Conservation (phyloP, 2,888 invertebrate species). For the Amblyteles armatorius region DNA sequence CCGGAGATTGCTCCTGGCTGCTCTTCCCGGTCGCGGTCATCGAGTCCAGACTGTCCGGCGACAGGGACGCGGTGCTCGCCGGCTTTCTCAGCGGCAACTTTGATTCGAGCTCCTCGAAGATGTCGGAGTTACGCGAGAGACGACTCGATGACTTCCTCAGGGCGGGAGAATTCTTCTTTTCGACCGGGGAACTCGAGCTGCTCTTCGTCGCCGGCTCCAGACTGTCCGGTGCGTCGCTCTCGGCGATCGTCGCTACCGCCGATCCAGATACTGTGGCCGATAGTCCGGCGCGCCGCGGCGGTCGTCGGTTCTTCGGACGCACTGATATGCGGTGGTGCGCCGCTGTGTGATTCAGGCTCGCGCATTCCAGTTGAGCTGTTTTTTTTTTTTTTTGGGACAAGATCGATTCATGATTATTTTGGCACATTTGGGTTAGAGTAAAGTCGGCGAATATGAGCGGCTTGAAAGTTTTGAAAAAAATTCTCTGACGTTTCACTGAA, state of each 20-base stretch:
- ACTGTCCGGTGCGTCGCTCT: conserved; percentile 76
- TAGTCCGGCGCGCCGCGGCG: conserved; percentile 77
- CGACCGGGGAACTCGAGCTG: conserved; percentile 71
- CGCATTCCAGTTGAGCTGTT: conserved; percentile 79
- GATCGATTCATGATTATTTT: too few relatives aligned
- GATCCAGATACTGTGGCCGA: conserved; percentile 67
- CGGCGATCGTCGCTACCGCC: conserved; percentile 75
- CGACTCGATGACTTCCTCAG: conserved; percentile 80
- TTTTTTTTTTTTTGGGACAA: conserved; percentile 15
- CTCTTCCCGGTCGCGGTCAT: conserved; percentile 66
- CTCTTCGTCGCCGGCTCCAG: conserved; percentile 71
- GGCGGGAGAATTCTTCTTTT: conserved; percentile 66
- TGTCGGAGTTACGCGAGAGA: conserved; percentile 79
- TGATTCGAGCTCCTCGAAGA: conserved; percentile 80
- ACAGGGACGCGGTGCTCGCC: conserved; percentile 77
- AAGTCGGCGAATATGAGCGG: too few relatives aligned
- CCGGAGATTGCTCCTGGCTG: conserved; percentile 37
- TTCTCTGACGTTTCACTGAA: too few relatives aligned
- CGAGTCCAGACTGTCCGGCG: conserved; percentile 81
- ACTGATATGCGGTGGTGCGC: conserved; percentile 83
- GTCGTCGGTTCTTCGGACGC: conserved; percentile 82
- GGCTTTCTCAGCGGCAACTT: conserved; percentile 73
- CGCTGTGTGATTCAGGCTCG: conserved; percentile 81
- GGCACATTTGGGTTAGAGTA: too few relatives aligned
- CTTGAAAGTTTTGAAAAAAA: too few relatives aligned